These are phyloP conservation scores for Polyommatus iphigenia DNA, from an alignment of 2,888 invertebrate species.

Conservation along the genomic window DNA sequence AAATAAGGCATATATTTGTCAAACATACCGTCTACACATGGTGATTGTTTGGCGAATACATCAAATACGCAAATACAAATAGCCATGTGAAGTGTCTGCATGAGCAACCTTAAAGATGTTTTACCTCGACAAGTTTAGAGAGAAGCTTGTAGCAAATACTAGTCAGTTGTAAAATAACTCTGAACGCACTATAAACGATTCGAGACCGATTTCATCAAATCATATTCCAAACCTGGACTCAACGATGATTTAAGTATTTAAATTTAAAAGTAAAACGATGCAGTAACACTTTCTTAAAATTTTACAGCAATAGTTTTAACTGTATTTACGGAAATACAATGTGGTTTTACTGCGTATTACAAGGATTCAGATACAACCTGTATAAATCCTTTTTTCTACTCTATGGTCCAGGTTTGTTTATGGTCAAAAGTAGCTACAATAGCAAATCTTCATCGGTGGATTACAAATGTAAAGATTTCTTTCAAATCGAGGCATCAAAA, in stretches of 20 bases:
- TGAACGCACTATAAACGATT: background rate
- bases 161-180: background rate
- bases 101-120: too few relatives aligned
- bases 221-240: background rate
- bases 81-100: too few relatives aligned
- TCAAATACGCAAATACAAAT: too few relatives aligned
- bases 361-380: background rate
- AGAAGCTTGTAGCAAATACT: background rate
- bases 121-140: too few relatives aligned
- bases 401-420: background rate
- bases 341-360: too few relatives aligned
- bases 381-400: background rate
- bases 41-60: too few relatives aligned
- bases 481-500: background rate
- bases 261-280: too few relatives aligned
- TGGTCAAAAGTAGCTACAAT: background rate
- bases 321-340: too few relatives aligned
- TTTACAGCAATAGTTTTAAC: background rate
- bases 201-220: constrained; percentile 16
- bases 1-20: too few relatives aligned
- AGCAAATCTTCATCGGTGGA: constrained; percentile 1
- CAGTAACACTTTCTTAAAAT: background rate
- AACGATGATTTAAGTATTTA: background rate
- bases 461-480: constrained; percentile 9
- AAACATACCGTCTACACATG: too few relatives aligned